Evolutionary conservation across 1,140 invertebrate species (phyloP).

Genomic region (Drosophila pseudoobscura): DNA sequence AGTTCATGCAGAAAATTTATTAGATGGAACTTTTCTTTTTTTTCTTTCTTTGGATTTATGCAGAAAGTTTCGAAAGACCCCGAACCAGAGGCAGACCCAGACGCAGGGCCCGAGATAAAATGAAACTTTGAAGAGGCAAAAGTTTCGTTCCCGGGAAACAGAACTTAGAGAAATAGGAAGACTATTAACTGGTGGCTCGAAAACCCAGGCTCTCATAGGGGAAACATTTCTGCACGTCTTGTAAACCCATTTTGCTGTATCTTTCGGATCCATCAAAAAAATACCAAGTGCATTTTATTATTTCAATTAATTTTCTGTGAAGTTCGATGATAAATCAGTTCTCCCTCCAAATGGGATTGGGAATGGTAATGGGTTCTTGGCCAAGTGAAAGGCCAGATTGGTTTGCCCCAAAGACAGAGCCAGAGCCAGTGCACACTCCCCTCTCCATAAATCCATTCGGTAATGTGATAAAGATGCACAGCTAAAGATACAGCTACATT

Average conservation of each 20-base stretch:
- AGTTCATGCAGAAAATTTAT: slow-evolving; percentile 35
- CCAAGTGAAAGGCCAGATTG: slow-evolving; percentile 49
- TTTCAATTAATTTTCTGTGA: slow-evolving; percentile 22
- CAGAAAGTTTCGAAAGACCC: slow-evolving; percentile 26
- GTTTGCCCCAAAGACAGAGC: slow-evolving; percentile 24
- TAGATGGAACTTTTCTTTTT: slow-evolving; percentile 13
- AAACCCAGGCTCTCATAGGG: too few relatives aligned
- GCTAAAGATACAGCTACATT: slow-evolving; percentile 28
- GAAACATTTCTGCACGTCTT: too few relatives aligned
- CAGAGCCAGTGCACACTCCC: slow-evolving; percentile 5
- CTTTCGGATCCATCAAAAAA: background rate
- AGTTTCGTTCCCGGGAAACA: background rate
- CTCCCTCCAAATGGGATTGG: background rate
- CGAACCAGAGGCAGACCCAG: background rate
- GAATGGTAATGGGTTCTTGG: slow-evolving; percentile 10
- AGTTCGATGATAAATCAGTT: slow-evolving; percentile 28
- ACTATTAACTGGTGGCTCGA: too few relatives aligned
- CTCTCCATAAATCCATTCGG: slow-evolving; percentile 46
- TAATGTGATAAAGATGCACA: slow-evolving; percentile 51
- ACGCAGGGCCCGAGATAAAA: slow-evolving; percentile 3
- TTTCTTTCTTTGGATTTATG: slow-evolving; percentile 18
- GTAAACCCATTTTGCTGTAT: background rate
- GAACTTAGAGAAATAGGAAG: too few relatives aligned
- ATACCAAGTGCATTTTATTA: slow-evolving; percentile 19
- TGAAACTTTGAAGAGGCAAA: too few relatives aligned